Conservation (phyloP, 2,888 invertebrate species). For the Lasius platythorax region DNA sequence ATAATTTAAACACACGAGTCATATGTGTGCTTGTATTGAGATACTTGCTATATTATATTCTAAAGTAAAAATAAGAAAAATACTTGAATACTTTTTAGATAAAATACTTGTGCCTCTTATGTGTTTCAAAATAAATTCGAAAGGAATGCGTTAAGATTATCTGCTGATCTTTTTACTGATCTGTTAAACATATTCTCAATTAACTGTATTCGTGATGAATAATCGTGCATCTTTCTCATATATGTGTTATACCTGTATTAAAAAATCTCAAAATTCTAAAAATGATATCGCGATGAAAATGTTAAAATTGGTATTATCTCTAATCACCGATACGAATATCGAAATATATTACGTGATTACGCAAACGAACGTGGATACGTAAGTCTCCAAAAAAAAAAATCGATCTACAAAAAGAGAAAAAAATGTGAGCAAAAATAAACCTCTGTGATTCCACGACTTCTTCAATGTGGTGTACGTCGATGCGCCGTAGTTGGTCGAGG, state of each 20-base stretch:
- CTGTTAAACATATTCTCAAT: not conserved
- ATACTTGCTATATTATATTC: constrained; percentile 40
- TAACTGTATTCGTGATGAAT: not conserved
- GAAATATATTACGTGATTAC: not conserved
- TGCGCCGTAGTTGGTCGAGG: constrained; percentile 87
- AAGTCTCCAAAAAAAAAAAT: constrained; percentile 15
- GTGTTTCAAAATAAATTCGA: not conserved
- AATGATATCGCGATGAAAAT: not conserved
- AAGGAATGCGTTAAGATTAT: constrained; percentile 4
- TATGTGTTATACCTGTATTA: constrained; percentile 12
- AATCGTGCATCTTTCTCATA: not conserved
- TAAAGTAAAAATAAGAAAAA: constrained; percentile 64
- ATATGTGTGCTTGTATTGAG: not conserved
- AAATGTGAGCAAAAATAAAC: constrained; percentile 30
- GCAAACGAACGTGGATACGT: not conserved
- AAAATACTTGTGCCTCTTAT: constrained; percentile 30
- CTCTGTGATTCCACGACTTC: not conserved
- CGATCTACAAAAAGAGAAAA: constrained; percentile 33
- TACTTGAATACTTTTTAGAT: constrained; percentile 22
- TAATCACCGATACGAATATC: constrained; percentile 5
- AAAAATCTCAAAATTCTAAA: constrained; percentile 28
- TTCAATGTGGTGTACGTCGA: constrained; percentile 81
- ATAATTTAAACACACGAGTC: constrained; percentile 52
- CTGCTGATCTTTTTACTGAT: not conserved
- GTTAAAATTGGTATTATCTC: not conserved